Evolutionary conservation across 1,140 invertebrate genomes (phyloP), one percentile per base, ranked within the genome.

Genomic region (Bacillus rossius): DNA sequence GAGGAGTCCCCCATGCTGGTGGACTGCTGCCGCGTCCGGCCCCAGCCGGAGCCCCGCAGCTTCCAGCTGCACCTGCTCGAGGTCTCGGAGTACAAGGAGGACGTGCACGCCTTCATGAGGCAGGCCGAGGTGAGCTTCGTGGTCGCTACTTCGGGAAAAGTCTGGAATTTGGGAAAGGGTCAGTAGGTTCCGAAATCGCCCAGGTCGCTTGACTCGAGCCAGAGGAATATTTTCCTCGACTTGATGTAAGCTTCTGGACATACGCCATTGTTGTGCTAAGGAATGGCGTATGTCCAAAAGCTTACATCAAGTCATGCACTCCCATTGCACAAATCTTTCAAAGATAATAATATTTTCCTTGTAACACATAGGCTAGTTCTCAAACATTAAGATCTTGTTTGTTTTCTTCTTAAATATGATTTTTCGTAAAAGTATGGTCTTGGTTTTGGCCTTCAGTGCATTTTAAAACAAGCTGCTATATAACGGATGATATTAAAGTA

Each of bases 31-130:
- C 48, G 55, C 17, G 59, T 38, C 52, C 71, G 57, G 53, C 60
- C 29, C 67, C 70, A 63, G 54, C 67, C 20, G 65, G 54, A 70
- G 71, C 63, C 66, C 71, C 22, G 57, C 58, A 14, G 64, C 59
- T 55, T 45, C 34, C 52, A 60, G 52, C 54, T 25, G 14, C 26
- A 26, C 29, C 56, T 60, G 41, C 23, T 58, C 60, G 64, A 53
- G 55, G 53, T 58, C 37, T 23, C 40, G 16, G 86, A 91, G 68
- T 94, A 94, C 74, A 81, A 87, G 61, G 81, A 85, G 59, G 87
- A 92, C 61, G 93, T 94, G 63, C 92, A 91, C 71, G 75, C 82
- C 59, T 93, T 94, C 74, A 81, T 94, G 73, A 79, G 81, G 63
- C 74, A 81, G 60, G 80, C 88, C 66, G 91, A 94, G 83, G 88